Evolutionary conservation across 92 coral and sea anemone species (phyloP).

Genomic region (Porites evermanni): DNA sequence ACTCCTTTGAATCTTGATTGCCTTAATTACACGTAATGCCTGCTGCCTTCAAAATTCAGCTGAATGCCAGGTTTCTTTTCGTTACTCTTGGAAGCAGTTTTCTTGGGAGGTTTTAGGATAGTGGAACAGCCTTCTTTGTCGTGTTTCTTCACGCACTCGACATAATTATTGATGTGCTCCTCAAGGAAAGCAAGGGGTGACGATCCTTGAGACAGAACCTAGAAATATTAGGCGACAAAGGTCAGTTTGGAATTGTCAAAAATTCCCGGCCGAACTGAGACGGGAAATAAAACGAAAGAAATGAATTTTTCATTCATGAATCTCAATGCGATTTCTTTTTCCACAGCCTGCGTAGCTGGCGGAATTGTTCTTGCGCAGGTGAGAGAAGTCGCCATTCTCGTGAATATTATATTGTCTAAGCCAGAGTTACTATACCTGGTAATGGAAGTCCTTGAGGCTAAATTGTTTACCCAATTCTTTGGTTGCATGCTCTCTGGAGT

Average conservation of each 20-base stretch:
- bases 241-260: no score
- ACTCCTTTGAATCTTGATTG: background rate
- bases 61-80: background rate
- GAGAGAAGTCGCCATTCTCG: no score
- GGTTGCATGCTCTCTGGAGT: conserved; percentile 50
- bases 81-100: background rate
- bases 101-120: conserved; percentile 56
- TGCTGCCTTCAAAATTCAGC: conserved; percentile 1
- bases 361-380: no score
- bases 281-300: background rate
- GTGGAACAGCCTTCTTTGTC: conserved; percentile 6
- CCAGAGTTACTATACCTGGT: conserved; percentile 47
- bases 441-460: conserved; percentile 69
- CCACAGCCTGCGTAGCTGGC: no score
- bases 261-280: background rate
- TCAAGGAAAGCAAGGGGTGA: conserved; percentile 54
- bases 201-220: conserved; percentile 58
- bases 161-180: conserved; percentile 46
- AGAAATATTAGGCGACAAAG: background rate
- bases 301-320: no score
- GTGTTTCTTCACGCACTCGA: conserved; percentile 44
- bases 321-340: no score
- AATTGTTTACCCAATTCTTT: conserved; percentile 38
- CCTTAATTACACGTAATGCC: conserved; percentile 17
- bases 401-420: background rate